Conservation (phyloP, 2,113 vertebrate genomes). For the Chaenocephalus aceratus region DNA sequence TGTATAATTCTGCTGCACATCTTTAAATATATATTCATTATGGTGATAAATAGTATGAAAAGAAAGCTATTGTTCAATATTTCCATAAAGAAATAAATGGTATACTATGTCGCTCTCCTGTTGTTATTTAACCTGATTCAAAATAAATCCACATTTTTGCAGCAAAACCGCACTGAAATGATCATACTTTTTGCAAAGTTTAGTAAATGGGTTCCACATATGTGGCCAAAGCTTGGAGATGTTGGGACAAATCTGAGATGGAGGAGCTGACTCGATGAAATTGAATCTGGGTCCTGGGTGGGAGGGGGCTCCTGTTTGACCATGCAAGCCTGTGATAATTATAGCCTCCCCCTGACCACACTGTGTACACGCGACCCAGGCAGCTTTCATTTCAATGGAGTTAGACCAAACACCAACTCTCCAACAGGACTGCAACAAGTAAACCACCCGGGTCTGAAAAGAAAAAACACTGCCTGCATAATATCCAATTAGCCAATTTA, state of each 20-base stretch:
- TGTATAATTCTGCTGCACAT: neutral
- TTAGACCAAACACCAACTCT: constrained; percentile 26
- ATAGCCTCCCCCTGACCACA: constrained; percentile 67
- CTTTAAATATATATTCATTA: neutral
- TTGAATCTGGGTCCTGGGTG: constrained; percentile 57
- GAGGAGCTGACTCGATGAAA: constrained; percentile 75
- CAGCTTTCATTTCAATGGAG: constrained; percentile 61
- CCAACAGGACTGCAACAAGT: constrained; percentile 5
- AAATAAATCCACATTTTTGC: neutral
- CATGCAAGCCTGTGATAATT: constrained; percentile 64
- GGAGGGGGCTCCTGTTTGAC: constrained; percentile 43
- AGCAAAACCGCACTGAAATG: neutral
- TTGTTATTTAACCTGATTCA: neutral
- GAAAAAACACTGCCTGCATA: neutral
- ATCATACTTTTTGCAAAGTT: neutral
- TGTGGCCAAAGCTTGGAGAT: constrained; percentile 7
- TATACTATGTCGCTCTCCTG: neutral
- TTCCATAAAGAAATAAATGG: neutral
- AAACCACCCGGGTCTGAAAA: neutral
- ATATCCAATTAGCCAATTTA: neutral
- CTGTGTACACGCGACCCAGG: constrained; percentile 47
- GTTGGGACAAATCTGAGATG: constrained; percentile 19
- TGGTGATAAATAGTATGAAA: neutral
- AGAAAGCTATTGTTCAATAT: neutral
- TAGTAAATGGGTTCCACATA: neutral